A percentile compares a stretch with the other conserved stretches of the same genome.
Conservation (phyloP, 2,797 vertebrate species). For the Sternotherus odoratus region DNA sequence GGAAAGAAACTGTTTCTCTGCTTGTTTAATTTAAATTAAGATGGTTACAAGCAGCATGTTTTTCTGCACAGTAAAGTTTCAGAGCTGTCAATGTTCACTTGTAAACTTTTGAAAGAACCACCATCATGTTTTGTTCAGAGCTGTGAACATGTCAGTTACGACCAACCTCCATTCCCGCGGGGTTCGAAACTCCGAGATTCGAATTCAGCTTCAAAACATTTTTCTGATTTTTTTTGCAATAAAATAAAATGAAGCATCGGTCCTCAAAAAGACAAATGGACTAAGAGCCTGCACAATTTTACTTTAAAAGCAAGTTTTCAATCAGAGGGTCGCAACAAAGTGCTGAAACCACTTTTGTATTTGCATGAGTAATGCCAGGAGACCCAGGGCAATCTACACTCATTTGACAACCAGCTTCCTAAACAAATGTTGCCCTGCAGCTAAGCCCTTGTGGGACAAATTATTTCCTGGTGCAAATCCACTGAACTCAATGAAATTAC, state of each 20-base stretch:
- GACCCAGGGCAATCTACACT: too few species aligned
- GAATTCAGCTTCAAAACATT: not conserved
- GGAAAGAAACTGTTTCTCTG: too few species aligned
- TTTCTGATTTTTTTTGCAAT: not conserved
- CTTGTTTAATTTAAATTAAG: too few species aligned
- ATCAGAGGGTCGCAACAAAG: not conserved
- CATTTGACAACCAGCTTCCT: not conserved
- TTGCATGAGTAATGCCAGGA: not conserved
- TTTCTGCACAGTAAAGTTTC: too few species aligned
- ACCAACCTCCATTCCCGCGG: too few species aligned
- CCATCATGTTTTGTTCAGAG: too few species aligned
- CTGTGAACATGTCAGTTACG: too few species aligned
- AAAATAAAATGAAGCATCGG: too few species aligned
- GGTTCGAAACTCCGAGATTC: too few species aligned
- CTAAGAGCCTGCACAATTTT: not conserved
- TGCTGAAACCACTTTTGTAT: not conserved
- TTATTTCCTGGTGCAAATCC: not conserved
- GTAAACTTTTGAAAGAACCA: too few species aligned
- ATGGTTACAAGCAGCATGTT: too few species aligned
- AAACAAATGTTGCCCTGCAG: not conserved
- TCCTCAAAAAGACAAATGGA: accelerated
- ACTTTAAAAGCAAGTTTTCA: not conserved
- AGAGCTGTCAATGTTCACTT: too few species aligned
- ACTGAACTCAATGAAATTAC: not conserved
- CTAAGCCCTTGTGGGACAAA: not conserved